Evolutionary conservation across 2,888 invertebrate species (phyloP), one percentile per base, ranked within the genome.

Genomic region (Scotopteryx bipunctaria): DNA sequence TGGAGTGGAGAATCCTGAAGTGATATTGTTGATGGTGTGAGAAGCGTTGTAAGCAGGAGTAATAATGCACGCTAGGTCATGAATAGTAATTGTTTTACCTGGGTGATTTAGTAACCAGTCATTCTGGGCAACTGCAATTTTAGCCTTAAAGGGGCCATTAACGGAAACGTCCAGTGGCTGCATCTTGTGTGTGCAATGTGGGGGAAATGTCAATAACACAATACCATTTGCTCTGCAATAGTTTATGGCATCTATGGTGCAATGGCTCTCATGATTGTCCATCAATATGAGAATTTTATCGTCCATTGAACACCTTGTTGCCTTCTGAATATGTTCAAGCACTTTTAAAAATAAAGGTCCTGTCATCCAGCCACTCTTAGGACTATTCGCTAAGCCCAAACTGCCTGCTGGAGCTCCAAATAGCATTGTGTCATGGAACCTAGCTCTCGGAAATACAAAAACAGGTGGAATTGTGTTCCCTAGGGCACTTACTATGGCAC

Each of bases 361-460:
- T 2, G 66, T 71, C 66, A 69, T 71, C 70, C 71, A 70, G 3
- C 67, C 67, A 46, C 66, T 69, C 3, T 25, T 63, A 14, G 67
- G 63, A 44, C 58, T 67, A 41, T 68, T 71, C 4, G 63, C 66
- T 27, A 52, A 61, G 4, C 67, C 69, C 4, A 71, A 29, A 44
- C 66, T 61, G 27, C 62, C 63, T 13, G 15, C n/a, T 35, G 63
- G 63, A 14, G 51, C 58, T 36, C 55, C 59, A 40, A 5, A 43
- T 37, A 67, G 27, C 54, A 67, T 57, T 5, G 50, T 11, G 5
- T 65, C 62, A 27, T 65, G 61, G 54, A 61, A 65, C 27, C 56
- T 14, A 14, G 58, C 61, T 32, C 53, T 40, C 16, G 54, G 51
- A 41, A 54, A 54, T n/a, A 57, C 31, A 27, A 54, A 57, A 55